Conservation (phyloP, 1,140 invertebrate genomes). For the Drosophila lacertosa region DNA sequence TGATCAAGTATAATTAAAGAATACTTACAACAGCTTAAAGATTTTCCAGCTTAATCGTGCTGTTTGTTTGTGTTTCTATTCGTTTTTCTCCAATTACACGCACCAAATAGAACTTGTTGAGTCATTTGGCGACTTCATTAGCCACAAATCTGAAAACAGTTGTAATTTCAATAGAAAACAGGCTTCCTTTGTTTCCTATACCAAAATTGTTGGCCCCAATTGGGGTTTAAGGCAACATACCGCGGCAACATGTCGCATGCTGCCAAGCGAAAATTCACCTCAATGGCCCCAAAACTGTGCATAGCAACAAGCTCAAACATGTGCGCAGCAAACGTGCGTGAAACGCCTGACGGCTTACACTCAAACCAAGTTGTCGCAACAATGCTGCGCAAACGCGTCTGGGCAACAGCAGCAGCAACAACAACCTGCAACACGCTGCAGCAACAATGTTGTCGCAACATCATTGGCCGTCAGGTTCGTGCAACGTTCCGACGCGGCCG, state of each 20-base stretch:
- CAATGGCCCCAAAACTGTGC: slow-evolving; percentile 9
- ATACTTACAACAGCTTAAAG: neutral
- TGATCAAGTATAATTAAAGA: neutral
- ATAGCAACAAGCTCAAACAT: slow-evolving; percentile 13
- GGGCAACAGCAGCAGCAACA: neutral
- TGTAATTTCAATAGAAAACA: neutral
- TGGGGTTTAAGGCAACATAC: neutral
- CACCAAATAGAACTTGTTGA: slow-evolving; percentile 9
- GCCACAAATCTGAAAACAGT: neutral
- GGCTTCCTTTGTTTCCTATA: neutral
- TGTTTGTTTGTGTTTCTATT: slow-evolving; percentile 11
- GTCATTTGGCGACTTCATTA: too few relatives aligned
- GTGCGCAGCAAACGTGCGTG: slow-evolving; percentile 4
- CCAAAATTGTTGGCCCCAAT: neutral
- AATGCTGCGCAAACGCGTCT: slow-evolving; percentile 1
- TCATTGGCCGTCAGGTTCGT: slow-evolving; percentile 30
- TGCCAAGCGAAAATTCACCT: slow-evolving; percentile 20
- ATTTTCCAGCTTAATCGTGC: slow-evolving; percentile 10
- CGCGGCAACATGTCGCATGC: slow-evolving; percentile 1
- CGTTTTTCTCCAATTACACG: neutral
- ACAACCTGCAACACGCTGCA: neutral
- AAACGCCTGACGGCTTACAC: neutral
- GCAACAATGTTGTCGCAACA: slow-evolving; percentile 48
- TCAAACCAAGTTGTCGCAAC: slow-evolving; percentile 27
- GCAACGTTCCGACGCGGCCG: slow-evolving; percentile 16